Conservation (phyloP, 2,113 vertebrate genomes). For the Colossoma macropomum region DNA sequence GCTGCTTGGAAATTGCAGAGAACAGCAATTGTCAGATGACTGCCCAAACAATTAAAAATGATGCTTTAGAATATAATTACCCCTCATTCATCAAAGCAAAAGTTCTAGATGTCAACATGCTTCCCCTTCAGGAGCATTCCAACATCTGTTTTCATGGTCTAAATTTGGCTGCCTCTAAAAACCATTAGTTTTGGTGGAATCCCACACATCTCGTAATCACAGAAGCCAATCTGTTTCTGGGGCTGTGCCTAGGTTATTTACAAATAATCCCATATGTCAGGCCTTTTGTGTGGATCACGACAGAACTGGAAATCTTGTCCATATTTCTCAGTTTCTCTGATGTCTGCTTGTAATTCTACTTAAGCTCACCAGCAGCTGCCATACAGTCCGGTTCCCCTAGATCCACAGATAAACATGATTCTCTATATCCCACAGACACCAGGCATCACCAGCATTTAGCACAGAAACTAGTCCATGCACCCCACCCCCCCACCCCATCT, state of each 20-base stretch:
- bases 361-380: conserved; percentile 49
- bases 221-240: conserved; percentile 60
- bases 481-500: too few species aligned
- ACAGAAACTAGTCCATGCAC: background rate
- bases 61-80: conserved; percentile 32
- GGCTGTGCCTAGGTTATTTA: conserved; percentile 53
- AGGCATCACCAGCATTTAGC: conserved; percentile 30
- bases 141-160: conserved; percentile 43
- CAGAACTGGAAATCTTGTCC: conserved; percentile 55
- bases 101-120: conserved; percentile 37
- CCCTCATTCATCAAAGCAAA: conserved; percentile 29
- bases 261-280: conserved; percentile 65
- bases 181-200: conserved; percentile 55
- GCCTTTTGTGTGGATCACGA: conserved; percentile 59
- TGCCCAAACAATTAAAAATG: conserved; percentile 30
- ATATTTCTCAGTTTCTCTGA: conserved; percentile 49
- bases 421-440: conserved; percentile 23
- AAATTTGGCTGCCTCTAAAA: conserved; percentile 53
- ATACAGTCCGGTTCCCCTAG: conserved; percentile 35
- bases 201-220: conserved; percentile 55
- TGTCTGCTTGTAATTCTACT: conserved; percentile 47
- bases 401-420: conserved; percentile 27
- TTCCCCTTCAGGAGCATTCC: conserved; percentile 28
- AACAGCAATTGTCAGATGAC: conserved; percentile 39
- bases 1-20: background rate